Conservation (phyloP, 2,797 vertebrate genomes). For the Notolabrus celidotus region DNA sequence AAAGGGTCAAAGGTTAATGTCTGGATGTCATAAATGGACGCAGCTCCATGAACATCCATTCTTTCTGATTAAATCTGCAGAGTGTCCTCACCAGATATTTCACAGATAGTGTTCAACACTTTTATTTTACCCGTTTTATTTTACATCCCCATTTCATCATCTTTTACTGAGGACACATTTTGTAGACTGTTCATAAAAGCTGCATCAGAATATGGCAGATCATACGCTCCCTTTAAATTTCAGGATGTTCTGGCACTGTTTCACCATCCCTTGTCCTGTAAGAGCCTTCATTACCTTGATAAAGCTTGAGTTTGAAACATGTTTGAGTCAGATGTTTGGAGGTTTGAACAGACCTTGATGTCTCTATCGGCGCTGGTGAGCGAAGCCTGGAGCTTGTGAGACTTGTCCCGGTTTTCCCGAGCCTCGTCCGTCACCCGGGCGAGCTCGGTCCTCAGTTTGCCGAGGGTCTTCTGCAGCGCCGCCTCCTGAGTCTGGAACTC, state of each 20-base stretch:
- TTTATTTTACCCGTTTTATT: slow-evolving; percentile 12
- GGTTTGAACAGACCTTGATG: slow-evolving; percentile 86
- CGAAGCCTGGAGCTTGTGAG: slow-evolving; percentile 91
- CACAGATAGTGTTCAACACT: background rate
- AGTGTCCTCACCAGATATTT: background rate
- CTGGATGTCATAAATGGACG: background rate
- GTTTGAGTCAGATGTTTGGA: background rate
- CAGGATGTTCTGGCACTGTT: background rate
- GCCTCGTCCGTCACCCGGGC: slow-evolving; percentile 93
- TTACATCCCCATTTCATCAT: slow-evolving; percentile 1
- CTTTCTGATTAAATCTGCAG: slow-evolving; percentile 12
- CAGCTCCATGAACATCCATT: background rate
- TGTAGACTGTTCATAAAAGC: slow-evolving; percentile 19
- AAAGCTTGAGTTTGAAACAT: background rate
- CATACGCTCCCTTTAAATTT: background rate
- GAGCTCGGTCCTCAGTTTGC: slow-evolving; percentile 93
- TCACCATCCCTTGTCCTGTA: background rate
- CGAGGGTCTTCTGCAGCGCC: slow-evolving; percentile 92
- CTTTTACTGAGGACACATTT: slow-evolving; percentile 11
- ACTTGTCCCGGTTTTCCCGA: slow-evolving; percentile 91
- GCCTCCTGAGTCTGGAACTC: slow-evolving; percentile 97
- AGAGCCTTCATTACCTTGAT: background rate
- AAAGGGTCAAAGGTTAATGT: too few relatives aligned
- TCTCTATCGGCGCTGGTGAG: slow-evolving; percentile 87
- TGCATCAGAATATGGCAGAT: slow-evolving; percentile 4